phyloP scores from a whole-genome alignment of 2,888 invertebrate genomes.

The Chorisops tibialis region DNA sequence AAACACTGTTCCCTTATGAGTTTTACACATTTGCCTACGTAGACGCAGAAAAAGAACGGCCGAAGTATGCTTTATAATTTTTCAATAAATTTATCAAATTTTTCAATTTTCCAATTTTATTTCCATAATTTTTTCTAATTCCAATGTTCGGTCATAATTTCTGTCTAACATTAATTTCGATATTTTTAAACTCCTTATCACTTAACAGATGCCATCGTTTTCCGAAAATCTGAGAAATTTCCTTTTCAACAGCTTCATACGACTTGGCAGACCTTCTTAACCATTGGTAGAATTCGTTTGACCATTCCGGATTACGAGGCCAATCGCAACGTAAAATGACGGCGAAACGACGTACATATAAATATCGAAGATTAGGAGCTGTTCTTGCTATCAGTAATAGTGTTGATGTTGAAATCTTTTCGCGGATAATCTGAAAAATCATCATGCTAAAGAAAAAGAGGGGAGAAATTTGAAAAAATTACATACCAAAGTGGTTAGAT shows the following conservation, averaged over 20 bases:
- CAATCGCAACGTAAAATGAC: slow-evolving; percentile 68
- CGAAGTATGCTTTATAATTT: no score
- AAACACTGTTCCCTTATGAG: no score
- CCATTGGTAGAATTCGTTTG: slow-evolving; percentile 64
- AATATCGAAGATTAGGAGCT: slow-evolving; percentile 59
- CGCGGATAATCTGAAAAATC: slow-evolving; percentile 61
- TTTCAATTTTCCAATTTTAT: no score
- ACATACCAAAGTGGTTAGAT: slow-evolving; percentile 65
- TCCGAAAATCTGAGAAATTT: slow-evolving; percentile 66
- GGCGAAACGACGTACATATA: slow-evolving; percentile 68
- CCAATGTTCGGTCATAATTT: slow-evolving; percentile 31
- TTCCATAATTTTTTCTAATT: no score
- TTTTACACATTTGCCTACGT: no score
- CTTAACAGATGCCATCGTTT: slow-evolving; percentile 65
- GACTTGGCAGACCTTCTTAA: slow-evolving; percentile 60
- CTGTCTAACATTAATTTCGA: slow-evolving; percentile 48
- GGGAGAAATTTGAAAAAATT: background rate
- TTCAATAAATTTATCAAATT: no score
- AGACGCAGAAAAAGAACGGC: no score
- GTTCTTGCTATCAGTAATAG: slow-evolving; percentile 66
- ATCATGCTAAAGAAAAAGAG: background rate
- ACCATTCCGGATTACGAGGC: slow-evolving; percentile 65
- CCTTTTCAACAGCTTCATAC: slow-evolving; percentile 63
- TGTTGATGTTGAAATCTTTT: slow-evolving; percentile 74
- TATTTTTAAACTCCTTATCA: slow-evolving; percentile 61